Base-by-base conservation (phyloP, 1,140 invertebrate species). In the Gryllus bimaculatus region DNA sequence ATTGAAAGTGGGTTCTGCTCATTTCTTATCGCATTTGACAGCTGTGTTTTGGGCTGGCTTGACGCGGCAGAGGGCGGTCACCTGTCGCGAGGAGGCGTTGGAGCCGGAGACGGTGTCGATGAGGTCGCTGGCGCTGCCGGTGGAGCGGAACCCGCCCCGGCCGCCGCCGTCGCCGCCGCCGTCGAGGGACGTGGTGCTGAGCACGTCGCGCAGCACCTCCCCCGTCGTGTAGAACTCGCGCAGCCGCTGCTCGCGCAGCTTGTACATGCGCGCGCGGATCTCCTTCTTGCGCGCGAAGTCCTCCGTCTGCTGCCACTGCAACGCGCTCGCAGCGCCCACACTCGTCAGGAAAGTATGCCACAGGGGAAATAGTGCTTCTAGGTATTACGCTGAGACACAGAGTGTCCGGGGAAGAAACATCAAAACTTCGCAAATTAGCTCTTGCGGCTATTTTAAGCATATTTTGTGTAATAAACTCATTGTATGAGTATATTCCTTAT, bases 201-300 rank as follows among this genome's bases (percentile, higher is more conserved):
- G 85, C 80, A 85, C 84, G 66, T 82, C 82, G 21, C 21, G 49
- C n/a, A 86, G 86, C 48, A 89, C 88, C 84, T 88, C 87, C 76
- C 85, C 87, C 79, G 84, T 86, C 75, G 87, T 87, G 85, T 93
- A 93, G 77, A 93, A 90, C 84, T 92, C 90, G 82, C 90, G 90
- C 78, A 94, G 87, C 49, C 93, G 87, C 82, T 92, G 89, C 85
- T 96, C 94, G 54, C 93, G 89, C 82, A 96, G 87, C 81, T 92
- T 92, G 83, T 93, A 94, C 90, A 94, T 93, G 84, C 95, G 90
- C 21, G 92, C 89, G 74, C 95, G 89, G 82, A 96, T 96, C 85
- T 94, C 93, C 84, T 94, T 94, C 84, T 95, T 93, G 77, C 91
- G 90, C 48, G 92, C 92, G 85, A 94, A 94, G 85, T 96, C 93